Evolutionary conservation across 2,113 vertebrate species (phyloP).

Genomic region (Piprites chloris): DNA sequence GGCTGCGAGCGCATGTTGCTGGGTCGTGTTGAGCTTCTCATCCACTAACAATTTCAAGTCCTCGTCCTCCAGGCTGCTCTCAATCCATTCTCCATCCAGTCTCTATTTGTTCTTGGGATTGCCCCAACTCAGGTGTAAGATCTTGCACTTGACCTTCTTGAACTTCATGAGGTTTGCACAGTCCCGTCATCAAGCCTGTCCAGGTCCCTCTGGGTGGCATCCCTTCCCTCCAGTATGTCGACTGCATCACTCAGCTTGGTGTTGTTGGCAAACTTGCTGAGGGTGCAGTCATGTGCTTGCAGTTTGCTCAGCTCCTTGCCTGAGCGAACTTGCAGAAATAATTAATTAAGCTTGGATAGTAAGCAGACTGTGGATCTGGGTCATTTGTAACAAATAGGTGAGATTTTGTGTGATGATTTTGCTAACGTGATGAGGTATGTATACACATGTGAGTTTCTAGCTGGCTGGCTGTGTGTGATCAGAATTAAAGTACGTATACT

Average conservation of each 20-base stretch:
- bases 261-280: background rate
- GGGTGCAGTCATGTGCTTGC: background rate
- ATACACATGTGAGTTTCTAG: background rate
- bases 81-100: background rate
- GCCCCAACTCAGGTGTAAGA: background rate
- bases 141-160: background rate
- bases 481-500: background rate
- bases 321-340: background rate
- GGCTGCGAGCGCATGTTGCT: fast-evolving
- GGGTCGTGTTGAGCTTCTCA: background rate
- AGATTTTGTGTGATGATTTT: background rate
- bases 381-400: constrained; percentile 3
- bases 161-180: fast-evolving
- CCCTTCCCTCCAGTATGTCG: background rate
- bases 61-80: background rate
- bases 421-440: background rate
- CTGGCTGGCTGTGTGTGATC: background rate
- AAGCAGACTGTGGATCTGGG: background rate
- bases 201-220: background rate
- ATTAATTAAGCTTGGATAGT: background rate
- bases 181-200: background rate
- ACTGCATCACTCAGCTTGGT: background rate
- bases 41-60: background rate
- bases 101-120: background rate
- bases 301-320: background rate